Base-by-base conservation (phyloP, 1,140 invertebrate species). In the Bombus superbus region DNA sequence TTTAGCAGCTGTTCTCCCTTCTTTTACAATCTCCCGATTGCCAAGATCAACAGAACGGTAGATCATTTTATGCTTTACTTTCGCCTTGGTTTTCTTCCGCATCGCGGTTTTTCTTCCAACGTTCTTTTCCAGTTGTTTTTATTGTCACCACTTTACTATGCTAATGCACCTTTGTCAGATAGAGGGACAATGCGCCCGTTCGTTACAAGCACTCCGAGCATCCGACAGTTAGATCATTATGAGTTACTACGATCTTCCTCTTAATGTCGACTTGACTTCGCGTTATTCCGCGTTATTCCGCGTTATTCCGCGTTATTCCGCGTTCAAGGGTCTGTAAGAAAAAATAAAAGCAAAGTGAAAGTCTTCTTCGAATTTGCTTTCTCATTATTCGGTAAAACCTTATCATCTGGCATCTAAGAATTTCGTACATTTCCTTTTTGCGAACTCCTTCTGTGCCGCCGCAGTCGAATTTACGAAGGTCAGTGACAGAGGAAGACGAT, bases 401-500 rank as follows among this genome's bases (percentile, higher is more conserved):
- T 10, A 42, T 64, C n/a, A 28, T 40, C 28, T 3, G 10, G 22
- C 15, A 25, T 13, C 15, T 13, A 28, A 62, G 15, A 44, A 59
- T 74, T 74, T 44, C 44, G 8, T 44, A 32, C 75, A 44, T 71
- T 84, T 66, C 9, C 64, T 32, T 35, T 28, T 18, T 15, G 13
- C 9, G 13, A 15, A 59, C n/a, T 77, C 57, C 15, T 8, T 28
- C 25, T 35, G 32, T 44, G 40, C 11, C 9, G 25, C 32, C 11
- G 9, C 38, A 76, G 42, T 66, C 75, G 82, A 84, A 84, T 79
- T 84, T 28, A 38, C n/a, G 47, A 78, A 44, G 82, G 75, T 84
- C 82, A 71, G 15, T 59, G 82, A 79, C 82, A 84, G 64, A 71
- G 66, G 64, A 84, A 84, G 78, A 38, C 13, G 69, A 69, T 77